Conservation (phyloP, 2,888 invertebrate genomes). For the Idaea biselata region DNA sequence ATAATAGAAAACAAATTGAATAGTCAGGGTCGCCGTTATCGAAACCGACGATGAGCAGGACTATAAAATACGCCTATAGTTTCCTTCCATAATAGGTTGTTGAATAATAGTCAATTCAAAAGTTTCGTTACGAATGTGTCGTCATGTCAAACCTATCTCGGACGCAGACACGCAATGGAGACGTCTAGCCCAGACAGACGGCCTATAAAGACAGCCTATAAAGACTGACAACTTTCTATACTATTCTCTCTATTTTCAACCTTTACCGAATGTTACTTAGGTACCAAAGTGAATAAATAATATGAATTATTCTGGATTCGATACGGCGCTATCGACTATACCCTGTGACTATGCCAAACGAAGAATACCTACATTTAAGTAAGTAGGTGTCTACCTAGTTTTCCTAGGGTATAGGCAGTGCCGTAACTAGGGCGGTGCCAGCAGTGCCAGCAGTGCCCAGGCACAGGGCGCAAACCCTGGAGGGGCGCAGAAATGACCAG, state of each 20-base stretch:
- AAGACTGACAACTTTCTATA: constrained; percentile 35
- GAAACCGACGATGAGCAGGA: not conserved
- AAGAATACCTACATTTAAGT: too few relatives aligned
- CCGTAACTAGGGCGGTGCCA: too few relatives aligned
- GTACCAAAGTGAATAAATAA: not conserved
- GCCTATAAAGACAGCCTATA: constrained; percentile 46
- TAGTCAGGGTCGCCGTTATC: not conserved
- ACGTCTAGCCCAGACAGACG: constrained; percentile 48
- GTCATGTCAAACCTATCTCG: constrained; percentile 20
- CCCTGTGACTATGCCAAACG: too few relatives aligned
- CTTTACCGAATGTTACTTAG: constrained; percentile 26
- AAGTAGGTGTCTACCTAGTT: too few relatives aligned
- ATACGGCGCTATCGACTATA: too few relatives aligned
- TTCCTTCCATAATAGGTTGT: constrained; percentile 2
- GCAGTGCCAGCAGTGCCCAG: too few relatives aligned
- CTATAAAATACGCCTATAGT: not conserved
- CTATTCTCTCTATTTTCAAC: constrained; percentile 39
- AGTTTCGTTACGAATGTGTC: constrained; percentile 33
- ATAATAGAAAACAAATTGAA: constrained; percentile 4
- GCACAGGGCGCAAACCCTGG: too few relatives aligned
- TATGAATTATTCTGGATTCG: not conserved
- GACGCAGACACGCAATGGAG: constrained; percentile 30
- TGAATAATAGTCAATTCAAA: constrained; percentile 29
- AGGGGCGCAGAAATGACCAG: too few relatives aligned
- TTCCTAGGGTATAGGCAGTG: too few relatives aligned